Evolutionary conservation across 2,888 invertebrate species (phyloP), one percentile per base, ranked within the genome.

Genomic region (Matsumyia berberina): DNA sequence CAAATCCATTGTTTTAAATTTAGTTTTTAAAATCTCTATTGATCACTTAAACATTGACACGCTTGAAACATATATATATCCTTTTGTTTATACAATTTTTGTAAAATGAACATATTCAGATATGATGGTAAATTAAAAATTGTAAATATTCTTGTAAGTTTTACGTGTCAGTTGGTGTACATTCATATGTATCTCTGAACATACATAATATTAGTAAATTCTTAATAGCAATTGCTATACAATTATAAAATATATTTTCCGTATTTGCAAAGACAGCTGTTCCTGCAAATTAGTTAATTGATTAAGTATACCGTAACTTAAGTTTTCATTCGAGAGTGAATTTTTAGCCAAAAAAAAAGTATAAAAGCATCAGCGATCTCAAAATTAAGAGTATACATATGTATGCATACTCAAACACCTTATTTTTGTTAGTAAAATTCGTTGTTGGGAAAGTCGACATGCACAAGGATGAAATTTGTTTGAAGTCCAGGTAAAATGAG

Each of bases 391-490:
- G n/a, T n/a, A n/a, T n/a, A n/a, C n/a, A n/a, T n/a, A n/a, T n/a
- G n/a, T n/a, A n/a, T n/a, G n/a, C n/a, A 31, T 12, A 19, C n/a
- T 2, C 17, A 44, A 44, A 31, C 5, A 31, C 15, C 8, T 8
- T 39, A 12, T 12, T 44, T 5, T 7, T 60, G 42, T 6, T 9
- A 42, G 4, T 8, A 9, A 9, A 44, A 44, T 44, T 42, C 17
- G 11, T 24, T 4, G 6, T 46, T 35, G 35, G 15, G 35, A 64
- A 49, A 24, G 17, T 2, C 1, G 35, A 24, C 37, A 37, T 15
- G n/a, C 19, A 62, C 6, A 31, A 55, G 0, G 17, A 11, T 69
- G 9, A 44, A 55, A 55, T 44, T 46, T 9, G 17, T n/a, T 37
- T 9, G 12, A 37, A 35, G 1, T 6, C n/a, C 5, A 55, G 6